Evolutionary conservation across 1,140 invertebrate genomes (phyloP).

Genomic region (Lordiphosa stackelbergi): DNA sequence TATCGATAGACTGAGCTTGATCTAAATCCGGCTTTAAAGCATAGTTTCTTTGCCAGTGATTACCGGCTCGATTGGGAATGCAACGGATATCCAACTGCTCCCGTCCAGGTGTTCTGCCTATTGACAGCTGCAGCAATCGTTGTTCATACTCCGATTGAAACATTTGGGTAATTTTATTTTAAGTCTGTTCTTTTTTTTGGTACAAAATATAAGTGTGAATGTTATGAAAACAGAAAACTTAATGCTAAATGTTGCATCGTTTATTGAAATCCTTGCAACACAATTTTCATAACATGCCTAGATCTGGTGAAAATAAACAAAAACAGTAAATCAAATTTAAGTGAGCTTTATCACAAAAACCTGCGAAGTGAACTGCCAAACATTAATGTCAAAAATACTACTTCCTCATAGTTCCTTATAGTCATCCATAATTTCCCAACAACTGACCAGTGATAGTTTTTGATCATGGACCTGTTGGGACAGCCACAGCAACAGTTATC

Average conservation of each 20-base stretch:
- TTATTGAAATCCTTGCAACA: not conserved
- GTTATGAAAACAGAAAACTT: not conserved
- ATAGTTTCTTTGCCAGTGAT: conserved; percentile 20
- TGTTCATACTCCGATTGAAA: conserved; percentile 43
- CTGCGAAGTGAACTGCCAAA: no score
- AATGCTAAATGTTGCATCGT: not conserved
- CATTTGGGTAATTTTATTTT: conserved; percentile 18
- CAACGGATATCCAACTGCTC: conserved; percentile 28
- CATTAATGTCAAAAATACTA: not conserved
- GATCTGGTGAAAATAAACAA: not conserved
- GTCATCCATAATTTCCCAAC: no score
- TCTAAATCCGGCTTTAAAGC: not conserved
- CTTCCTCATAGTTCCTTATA: no score
- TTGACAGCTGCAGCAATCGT: conserved; percentile 11
- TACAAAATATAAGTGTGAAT: conserved; percentile 5
- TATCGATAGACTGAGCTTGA: not conserved
- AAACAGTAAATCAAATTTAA: no score
- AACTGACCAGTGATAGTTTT: no score
- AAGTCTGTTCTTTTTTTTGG: not conserved
- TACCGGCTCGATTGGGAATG: conserved; percentile 24
- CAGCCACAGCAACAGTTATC: no score
- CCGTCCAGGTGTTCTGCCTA: not conserved
- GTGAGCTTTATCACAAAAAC: no score
- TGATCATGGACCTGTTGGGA: no score
- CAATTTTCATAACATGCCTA: conserved; percentile 2